phyloP scores from a whole-genome alignment of 2,888 invertebrate species.

The Drosophila fulvimacula region DNA sequence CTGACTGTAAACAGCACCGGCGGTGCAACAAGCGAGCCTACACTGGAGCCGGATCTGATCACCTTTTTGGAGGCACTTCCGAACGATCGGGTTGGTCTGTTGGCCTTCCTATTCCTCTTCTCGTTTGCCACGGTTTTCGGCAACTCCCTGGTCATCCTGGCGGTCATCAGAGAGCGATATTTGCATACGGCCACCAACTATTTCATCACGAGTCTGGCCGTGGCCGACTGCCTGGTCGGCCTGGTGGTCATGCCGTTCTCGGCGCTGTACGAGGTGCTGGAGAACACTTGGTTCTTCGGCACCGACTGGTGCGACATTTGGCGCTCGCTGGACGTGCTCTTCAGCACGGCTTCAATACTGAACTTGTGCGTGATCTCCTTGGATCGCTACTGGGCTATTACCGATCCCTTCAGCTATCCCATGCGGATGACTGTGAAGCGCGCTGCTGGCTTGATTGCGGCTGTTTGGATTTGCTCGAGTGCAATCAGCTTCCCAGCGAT shows the following conservation, averaged over 20 bases:
- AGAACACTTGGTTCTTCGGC: constrained; percentile 97
- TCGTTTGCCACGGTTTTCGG: constrained; percentile 97
- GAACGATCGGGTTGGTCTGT: constrained; percentile 90
- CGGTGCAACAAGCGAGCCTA: constrained; percentile 48
- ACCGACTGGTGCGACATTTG: constrained; percentile 98
- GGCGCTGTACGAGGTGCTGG: constrained; percentile 94
- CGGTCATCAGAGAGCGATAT: constrained; percentile 96
- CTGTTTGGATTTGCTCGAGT: constrained; percentile 98
- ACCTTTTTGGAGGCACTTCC: constrained; percentile 85
- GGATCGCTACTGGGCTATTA: constrained; percentile 99
- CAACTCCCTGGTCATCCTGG: constrained; percentile 96
- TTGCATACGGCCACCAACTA: constrained; percentile 99
- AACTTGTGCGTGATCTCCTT: constrained; percentile 98
- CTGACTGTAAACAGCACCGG: constrained; percentile 44
- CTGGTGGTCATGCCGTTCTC: constrained; percentile 99
- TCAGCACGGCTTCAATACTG: constrained; percentile 98
- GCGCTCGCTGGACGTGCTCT: constrained; percentile 98
- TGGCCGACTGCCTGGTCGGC: constrained; percentile 98
- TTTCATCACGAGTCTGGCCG: constrained; percentile 97
- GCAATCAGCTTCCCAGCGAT: constrained; percentile 99
- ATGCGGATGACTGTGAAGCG: constrained; percentile 95
- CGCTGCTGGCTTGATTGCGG: constrained; percentile 94
- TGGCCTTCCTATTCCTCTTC: constrained; percentile 93
- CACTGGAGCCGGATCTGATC: constrained; percentile 82
- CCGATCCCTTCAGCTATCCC: constrained; percentile 98